Conservation (phyloP, 1,140 invertebrate species). For the Drosophila arizonae region DNA sequence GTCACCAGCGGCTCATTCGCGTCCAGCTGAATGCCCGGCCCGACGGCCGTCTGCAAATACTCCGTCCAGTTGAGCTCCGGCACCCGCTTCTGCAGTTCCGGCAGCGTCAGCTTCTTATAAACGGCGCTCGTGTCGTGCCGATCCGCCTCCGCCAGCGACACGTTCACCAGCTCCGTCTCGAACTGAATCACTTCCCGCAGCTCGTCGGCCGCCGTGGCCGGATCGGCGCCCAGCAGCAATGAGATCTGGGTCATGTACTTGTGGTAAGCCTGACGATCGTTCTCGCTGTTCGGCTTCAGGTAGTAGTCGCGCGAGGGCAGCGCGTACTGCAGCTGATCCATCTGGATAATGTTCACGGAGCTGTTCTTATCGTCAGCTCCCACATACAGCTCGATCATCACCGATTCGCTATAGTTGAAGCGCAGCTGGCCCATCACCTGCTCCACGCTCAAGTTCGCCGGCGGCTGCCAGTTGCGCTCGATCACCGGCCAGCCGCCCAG, state of each 20-base stretch:
- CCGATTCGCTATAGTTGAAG: conserved; percentile 89
- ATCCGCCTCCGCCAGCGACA: conserved; percentile 90
- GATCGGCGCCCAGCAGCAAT: conserved; percentile 88
- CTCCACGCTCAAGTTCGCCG: conserved; percentile 85
- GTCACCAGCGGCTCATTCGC: conserved; percentile 89
- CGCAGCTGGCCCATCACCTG: conserved; percentile 87
- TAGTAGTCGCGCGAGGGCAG: conserved; percentile 93
- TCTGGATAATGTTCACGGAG: conserved; percentile 92
- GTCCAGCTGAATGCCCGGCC: conserved; percentile 84
- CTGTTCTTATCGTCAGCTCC: conserved; percentile 94
- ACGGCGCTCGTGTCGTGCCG: conserved; percentile 91
- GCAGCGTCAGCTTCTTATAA: conserved; percentile 88
- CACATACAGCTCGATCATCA: conserved; percentile 91
- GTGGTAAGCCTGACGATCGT: conserved; percentile 89
- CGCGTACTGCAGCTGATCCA: conserved; percentile 91
- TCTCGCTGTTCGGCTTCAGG: conserved; percentile 87
- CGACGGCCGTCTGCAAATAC: conserved; percentile 89
- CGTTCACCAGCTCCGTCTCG: conserved; percentile 91
- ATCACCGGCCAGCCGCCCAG: conserved; percentile 92
- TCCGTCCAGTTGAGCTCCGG: conserved; percentile 91
- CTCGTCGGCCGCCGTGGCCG: conserved; percentile 85
- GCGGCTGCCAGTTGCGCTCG: conserved; percentile 86
- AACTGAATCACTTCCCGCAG: conserved; percentile 88
- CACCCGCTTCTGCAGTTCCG: conserved; percentile 86
- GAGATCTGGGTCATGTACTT: conserved; percentile 91